These are phyloP conservation scores for Plagodis pulveraria DNA, from an alignment of 2,888 invertebrate genomes.

Conservation along the genomic window DNA sequence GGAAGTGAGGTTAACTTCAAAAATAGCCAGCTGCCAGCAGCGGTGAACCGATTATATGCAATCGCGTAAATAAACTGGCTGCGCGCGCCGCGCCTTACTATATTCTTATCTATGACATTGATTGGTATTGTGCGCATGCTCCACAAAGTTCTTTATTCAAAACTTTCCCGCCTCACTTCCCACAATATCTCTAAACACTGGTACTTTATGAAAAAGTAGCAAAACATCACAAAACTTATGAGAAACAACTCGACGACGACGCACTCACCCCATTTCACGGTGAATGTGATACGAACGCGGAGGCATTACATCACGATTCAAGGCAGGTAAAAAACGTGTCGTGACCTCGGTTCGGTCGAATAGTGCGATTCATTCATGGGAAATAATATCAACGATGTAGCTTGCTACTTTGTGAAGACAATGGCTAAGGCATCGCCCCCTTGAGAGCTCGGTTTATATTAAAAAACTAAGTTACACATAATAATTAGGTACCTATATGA, in stretches of 20 bases:
- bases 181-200: constrained; percentile 6
- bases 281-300: constrained; percentile 55
- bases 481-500: too few species aligned
- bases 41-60: constrained; percentile 54
- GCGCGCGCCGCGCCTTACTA: constrained; percentile 38
- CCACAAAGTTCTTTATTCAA: constrained; percentile 44
- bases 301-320: constrained; percentile 66
- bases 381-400: constrained; percentile 57
- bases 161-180: constrained; percentile 49
- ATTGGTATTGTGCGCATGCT: constrained; percentile 56
- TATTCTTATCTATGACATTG: constrained; percentile 28
- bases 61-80: constrained; percentile 69
- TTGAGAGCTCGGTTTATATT: background rate
- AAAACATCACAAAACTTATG: constrained; percentile 12
- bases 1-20: constrained; percentile 76
- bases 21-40: constrained; percentile 66
- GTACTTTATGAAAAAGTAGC: constrained; percentile 2
- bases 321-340: constrained; percentile 65
- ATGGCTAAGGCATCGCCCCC: constrained; percentile 50
- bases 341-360: constrained; percentile 61
- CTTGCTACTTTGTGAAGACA: constrained; percentile 58
- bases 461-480: too few species aligned
- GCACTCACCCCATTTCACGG: constrained; percentile 21
- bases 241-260: constrained; percentile 18
- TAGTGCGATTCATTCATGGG: constrained; percentile 73